Conservation (phyloP, 1,140 invertebrate genomes). For the Tribolium madens region DNA sequence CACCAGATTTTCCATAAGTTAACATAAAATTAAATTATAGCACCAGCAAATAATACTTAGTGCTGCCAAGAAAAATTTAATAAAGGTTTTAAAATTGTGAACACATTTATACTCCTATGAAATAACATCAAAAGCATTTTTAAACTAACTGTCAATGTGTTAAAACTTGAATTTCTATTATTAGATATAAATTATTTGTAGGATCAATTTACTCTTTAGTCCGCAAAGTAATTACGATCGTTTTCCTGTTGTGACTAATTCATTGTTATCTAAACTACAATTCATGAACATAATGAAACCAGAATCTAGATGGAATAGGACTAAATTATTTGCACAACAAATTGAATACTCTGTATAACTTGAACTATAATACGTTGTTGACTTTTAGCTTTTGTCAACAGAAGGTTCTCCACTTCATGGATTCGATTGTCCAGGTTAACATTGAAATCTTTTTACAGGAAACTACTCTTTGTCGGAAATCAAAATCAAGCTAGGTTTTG, state of each 20-base stretch:
- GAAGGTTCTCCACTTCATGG: constrained; percentile 17
- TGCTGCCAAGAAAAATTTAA: no score
- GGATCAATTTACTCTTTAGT: constrained; percentile 6
- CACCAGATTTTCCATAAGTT: no score
- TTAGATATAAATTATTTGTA: neutral
- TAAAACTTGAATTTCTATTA: no score
- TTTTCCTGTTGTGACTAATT: constrained; percentile 12
- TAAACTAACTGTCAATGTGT: no score
- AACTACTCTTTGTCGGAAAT: neutral
- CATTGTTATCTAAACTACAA: constrained; percentile 28
- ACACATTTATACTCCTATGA: no score
- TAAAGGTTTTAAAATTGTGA: no score
- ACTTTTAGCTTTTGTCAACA: constrained; percentile 22
- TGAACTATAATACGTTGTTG: constrained; percentile 30
- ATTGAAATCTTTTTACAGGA: no score
- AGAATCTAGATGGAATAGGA: constrained; percentile 18
- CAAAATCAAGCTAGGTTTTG: neutral
- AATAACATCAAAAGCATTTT: no score
- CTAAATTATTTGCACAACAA: constrained; percentile 35
- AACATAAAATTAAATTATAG: no score
- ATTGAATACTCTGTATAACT: constrained; percentile 33
- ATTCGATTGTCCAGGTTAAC: constrained; percentile 20
- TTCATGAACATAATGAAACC: constrained; percentile 26
- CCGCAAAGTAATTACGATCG: neutral
- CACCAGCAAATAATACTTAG: no score